A percentile compares a stretch with the other conserved stretches of the same genome.
phyloP scores from a whole-genome alignment of 37 sponge, comb jelly and placozoan genomes.

The Cliona cf. orientalis region DNA sequence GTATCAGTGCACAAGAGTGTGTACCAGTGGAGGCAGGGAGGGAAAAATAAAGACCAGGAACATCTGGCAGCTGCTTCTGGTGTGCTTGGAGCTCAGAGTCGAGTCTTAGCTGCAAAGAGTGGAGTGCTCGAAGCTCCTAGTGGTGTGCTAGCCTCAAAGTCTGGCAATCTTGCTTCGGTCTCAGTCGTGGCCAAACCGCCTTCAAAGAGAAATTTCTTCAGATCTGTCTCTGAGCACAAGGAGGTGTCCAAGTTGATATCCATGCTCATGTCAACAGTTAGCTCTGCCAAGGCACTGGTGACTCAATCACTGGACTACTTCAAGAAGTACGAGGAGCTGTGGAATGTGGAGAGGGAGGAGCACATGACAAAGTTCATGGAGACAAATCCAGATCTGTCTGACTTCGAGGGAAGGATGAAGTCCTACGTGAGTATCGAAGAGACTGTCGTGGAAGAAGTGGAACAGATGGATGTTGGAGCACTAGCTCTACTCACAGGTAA shows the following conservation, averaged over 20 bases:
- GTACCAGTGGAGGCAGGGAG: slow-evolving; percentile 72
- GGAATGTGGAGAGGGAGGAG: slow-evolving; percentile 80
- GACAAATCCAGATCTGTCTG: slow-evolving; percentile 78
- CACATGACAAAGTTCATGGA: slow-evolving; percentile 77
- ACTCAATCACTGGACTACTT: slow-evolving; percentile 75
- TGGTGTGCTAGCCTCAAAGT: slow-evolving; percentile 11
- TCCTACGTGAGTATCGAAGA: slow-evolving; percentile 59
- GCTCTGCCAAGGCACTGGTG: slow-evolving; percentile 85
- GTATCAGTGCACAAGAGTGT: slow-evolving; percentile 60
- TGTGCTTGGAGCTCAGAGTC: neutral
- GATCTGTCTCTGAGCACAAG: slow-evolving; percentile 85
- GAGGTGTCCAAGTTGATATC: slow-evolving; percentile 91
- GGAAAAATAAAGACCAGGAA: slow-evolving; percentile 30
- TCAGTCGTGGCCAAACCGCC: slow-evolving; percentile 22
- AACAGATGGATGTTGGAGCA: slow-evolving; percentile 58
- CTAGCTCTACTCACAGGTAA: slow-evolving; percentile 70
- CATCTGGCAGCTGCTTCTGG: neutral
- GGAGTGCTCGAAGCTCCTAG: neutral
- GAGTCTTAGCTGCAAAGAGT: neutral
- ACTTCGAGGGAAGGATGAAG: slow-evolving; percentile 85
- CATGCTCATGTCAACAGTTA: slow-evolving; percentile 81
- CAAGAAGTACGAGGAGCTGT: slow-evolving; percentile 86
- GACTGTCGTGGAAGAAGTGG: slow-evolving; percentile 56
- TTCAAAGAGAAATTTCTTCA: slow-evolving; percentile 53
- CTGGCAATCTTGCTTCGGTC: slow-evolving; percentile 17